These are phyloP conservation scores for Astyanax mexicanus DNA, from an alignment of 2,797 vertebrate genomes.

Conservation along the genomic window DNA sequence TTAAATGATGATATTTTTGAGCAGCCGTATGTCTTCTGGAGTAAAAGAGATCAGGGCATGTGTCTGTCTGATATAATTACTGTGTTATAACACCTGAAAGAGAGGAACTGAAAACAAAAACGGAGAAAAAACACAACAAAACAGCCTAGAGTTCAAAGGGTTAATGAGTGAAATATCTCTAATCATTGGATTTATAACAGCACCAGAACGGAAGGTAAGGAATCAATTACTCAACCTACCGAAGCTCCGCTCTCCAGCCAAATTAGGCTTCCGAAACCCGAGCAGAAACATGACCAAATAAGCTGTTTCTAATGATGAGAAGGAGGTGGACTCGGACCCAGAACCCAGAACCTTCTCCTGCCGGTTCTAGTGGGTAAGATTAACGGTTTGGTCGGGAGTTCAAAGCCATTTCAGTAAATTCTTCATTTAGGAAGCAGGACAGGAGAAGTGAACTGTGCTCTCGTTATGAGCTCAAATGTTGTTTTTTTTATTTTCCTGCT, in stretches of 20 bases:
- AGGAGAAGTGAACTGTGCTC: conserved; percentile 63
- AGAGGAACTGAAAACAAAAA: too few species aligned
- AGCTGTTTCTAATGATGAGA: conserved; percentile 65
- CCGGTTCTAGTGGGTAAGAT: conserved; percentile 62
- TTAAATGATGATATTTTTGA: too few species aligned
- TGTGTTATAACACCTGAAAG: too few species aligned
- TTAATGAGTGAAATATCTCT: conserved; percentile 64
- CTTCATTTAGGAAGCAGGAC: conserved; percentile 65
- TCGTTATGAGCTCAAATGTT: conserved; percentile 57
- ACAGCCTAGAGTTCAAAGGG: too few species aligned
- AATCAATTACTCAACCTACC: conserved; percentile 67
- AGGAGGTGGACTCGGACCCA: conserved; percentile 61
- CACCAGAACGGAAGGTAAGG: conserved; percentile 67
- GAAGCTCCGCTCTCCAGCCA: conserved; percentile 63
- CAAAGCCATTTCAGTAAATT: conserved; percentile 69
- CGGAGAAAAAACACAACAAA: too few species aligned
- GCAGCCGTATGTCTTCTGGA: too few species aligned
- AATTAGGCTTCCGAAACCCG: conserved; percentile 64
- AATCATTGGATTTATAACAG: conserved; percentile 58
- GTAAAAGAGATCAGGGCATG: too few species aligned
- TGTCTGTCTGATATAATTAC: too few species aligned
- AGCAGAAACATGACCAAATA: conserved; percentile 69
- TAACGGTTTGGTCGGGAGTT: conserved; percentile 72
- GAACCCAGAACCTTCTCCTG: conserved; percentile 42
- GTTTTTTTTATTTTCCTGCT: conserved; percentile 10